Evolutionary conservation across 2,888 invertebrate species (phyloP).

Genomic region (Brachypalpus laphriformis): DNA sequence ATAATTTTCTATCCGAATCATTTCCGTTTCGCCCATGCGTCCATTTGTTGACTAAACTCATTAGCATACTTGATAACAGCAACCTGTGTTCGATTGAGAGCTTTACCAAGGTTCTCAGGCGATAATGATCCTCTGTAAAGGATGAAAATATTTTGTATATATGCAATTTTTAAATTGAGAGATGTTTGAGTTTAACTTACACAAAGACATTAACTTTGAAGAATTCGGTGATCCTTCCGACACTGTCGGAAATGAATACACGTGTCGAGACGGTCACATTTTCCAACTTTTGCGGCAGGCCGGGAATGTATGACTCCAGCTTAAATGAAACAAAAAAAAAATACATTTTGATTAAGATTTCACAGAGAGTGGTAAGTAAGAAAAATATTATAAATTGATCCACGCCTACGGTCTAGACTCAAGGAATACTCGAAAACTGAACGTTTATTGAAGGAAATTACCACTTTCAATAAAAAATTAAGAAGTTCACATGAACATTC

Average conservation of each 20-base stretch:
- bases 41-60: conserved; percentile 91
- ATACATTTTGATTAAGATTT: neutral
- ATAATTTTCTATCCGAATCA: conserved; percentile 82
- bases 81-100: conserved; percentile 87
- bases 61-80: conserved; percentile 88
- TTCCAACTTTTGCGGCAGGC: conserved; percentile 86
- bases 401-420: conserved; percentile 15
- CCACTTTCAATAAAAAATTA: conserved; percentile 64
- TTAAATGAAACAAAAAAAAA: conserved; percentile 80
- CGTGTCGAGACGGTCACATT: conserved; percentile 83
- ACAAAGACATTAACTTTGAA: conserved; percentile 90
- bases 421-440: conserved; percentile 56
- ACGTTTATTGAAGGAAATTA: conserved; percentile 54
- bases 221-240: conserved; percentile 85
- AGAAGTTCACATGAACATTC: conserved; percentile 48
- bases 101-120: conserved; percentile 89
- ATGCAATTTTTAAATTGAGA: too few relatives aligned
- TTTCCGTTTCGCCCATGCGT: conserved; percentile 88
- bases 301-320: conserved; percentile 89
- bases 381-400: neutral
- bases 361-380: neutral
- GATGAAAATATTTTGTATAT: conserved; percentile 17
- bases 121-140: conserved; percentile 89
- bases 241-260: conserved; percentile 83
- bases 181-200: conserved; percentile 84